Evolutionary conservation across 2,797 vertebrate species (phyloP).

Genomic region (Siniperca scherzeri): DNA sequence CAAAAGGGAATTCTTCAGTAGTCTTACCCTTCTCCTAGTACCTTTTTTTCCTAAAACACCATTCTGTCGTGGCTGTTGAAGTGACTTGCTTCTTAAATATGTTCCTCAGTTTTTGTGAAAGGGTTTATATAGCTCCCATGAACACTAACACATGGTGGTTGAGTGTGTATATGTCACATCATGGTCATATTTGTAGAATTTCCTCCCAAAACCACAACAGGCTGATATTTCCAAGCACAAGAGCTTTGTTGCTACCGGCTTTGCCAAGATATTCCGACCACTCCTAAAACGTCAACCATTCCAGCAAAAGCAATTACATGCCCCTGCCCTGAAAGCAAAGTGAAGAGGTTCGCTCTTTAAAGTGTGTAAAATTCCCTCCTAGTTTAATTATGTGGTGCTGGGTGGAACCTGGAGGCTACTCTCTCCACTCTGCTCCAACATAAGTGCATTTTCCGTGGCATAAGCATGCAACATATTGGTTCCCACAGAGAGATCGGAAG

Average conservation of each 20-base stretch:
- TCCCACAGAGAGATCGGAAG: constrained; percentile 78
- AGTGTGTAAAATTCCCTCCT: constrained; percentile 80
- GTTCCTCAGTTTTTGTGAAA: constrained; percentile 20
- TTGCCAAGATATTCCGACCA: constrained; percentile 80
- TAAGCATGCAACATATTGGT: constrained; percentile 61
- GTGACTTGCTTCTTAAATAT: constrained; percentile 32
- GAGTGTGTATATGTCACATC: constrained; percentile 58
- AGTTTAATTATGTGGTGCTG: constrained; percentile 82
- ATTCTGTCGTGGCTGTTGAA: constrained; percentile 19
- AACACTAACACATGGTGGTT: constrained; percentile 33
- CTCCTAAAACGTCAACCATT: constrained; percentile 79
- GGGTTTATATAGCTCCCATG: constrained; percentile 24
- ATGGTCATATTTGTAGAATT: constrained; percentile 66
- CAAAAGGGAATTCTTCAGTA: constrained; percentile 75
- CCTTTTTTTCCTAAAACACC: constrained; percentile 47
- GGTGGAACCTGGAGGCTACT: constrained; percentile 79
- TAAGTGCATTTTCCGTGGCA: constrained; percentile 77
- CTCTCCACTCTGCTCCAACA: constrained; percentile 55
- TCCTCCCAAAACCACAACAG: constrained; percentile 71
- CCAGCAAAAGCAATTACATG: constrained; percentile 82
- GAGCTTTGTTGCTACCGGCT: constrained; percentile 78
- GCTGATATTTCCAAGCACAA: constrained; percentile 69
- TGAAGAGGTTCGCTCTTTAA: constrained; percentile 80
- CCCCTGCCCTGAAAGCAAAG: constrained; percentile 77
- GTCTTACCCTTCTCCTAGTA: constrained; percentile 41